These are phyloP conservation scores for Myrmecobius fasciatus DNA, from an alignment of 2,113 vertebrate species.

Conservation along the genomic window DNA sequence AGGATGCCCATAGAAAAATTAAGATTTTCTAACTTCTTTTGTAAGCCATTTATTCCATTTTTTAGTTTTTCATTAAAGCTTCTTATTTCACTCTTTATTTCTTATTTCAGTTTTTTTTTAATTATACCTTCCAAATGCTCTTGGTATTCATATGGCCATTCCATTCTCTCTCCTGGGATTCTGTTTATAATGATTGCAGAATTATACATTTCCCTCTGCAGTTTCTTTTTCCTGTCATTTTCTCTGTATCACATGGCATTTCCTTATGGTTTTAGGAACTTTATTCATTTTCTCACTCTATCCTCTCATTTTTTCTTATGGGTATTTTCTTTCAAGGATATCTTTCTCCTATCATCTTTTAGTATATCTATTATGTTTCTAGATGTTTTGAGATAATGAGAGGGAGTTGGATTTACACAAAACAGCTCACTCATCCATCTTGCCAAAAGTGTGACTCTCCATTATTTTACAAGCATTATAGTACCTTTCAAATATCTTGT, in stretches of 20 bases:
- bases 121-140: not conserved
- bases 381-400: not conserved
- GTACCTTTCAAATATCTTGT: not conserved
- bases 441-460: not conserved
- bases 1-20: not conserved
- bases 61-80: not conserved
- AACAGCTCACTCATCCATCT: not conserved
- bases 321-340: not conserved
- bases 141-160: not conserved
- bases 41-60: not conserved
- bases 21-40: not conserved
- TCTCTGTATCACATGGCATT: not conserved
- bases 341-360: not conserved
- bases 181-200: not conserved
- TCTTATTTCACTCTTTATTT: not conserved
- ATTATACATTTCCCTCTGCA: not conserved
- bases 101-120: not conserved
- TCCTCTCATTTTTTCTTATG: not conserved
- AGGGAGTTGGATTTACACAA: not conserved
- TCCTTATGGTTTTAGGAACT: not conserved
- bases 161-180: not conserved
- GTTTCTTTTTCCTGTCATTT: not conserved
- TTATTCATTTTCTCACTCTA: not conserved
- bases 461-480: not conserved
- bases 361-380: not conserved